Percentiles rank a stretch among this genome's conserved stretches.
Conservation (phyloP, 2,797 vertebrate genomes). For the Epinephelus malabaricus region DNA sequence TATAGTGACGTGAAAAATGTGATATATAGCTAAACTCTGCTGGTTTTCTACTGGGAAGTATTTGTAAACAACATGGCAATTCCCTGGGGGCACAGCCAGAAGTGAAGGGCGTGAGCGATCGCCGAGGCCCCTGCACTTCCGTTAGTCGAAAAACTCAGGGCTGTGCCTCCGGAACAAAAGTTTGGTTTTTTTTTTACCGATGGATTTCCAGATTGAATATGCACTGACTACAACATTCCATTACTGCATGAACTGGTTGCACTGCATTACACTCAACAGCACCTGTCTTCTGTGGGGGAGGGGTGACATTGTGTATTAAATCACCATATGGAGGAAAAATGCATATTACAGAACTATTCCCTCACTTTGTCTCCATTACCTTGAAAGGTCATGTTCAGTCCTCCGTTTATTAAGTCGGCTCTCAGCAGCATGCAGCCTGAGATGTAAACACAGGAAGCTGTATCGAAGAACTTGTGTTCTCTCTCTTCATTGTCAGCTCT, state of each 20-base stretch:
- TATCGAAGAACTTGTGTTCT: constrained; percentile 3
- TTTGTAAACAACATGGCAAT: too few species aligned
- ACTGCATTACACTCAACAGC: background rate
- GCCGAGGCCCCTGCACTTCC: too few species aligned
- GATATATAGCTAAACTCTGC: too few species aligned
- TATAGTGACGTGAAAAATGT: too few species aligned
- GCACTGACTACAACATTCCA: constrained; percentile 9
- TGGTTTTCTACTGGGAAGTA: too few species aligned
- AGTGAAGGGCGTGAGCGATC: too few species aligned
- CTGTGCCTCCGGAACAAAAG: too few species aligned
- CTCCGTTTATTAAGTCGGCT: constrained; percentile 22
- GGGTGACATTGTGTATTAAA: background rate
- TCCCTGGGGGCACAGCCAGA: too few species aligned
- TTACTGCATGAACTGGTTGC: background rate
- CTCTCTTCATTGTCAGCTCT: constrained; percentile 8
- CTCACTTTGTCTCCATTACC: constrained; percentile 45
- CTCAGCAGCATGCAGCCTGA: constrained; percentile 22
- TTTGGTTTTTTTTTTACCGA: too few species aligned
- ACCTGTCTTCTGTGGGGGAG: background rate
- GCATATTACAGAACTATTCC: constrained; percentile 18
- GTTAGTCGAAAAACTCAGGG: too few species aligned
- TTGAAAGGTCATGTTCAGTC: constrained; percentile 62
- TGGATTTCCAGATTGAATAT: background rate
- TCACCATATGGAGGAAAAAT: constrained; percentile 1
- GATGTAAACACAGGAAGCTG: constrained; percentile 66